Conservation (phyloP, 2,888 invertebrate genomes). For the Clivina fossor region DNA sequence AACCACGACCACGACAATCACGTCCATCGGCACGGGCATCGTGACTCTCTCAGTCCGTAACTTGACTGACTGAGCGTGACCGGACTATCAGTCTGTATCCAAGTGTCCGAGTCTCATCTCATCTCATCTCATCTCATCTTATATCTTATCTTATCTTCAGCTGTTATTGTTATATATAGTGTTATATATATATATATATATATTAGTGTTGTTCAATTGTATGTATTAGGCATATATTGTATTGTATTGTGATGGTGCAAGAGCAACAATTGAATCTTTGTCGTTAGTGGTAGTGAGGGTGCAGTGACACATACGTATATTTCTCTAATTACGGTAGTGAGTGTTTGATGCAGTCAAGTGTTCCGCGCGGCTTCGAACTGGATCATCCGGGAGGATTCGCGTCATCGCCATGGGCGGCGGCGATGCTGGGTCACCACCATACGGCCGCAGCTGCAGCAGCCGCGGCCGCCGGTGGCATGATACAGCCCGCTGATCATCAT, state of each 20-base stretch:
- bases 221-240: no score
- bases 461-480: conserved; percentile 53
- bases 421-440: conserved; percentile 66
- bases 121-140: no score
- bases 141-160: background rate
- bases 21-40: background rate
- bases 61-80: background rate
- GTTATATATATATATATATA: background rate
- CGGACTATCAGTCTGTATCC: background rate
- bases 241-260: no score
- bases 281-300: conserved; percentile 7
- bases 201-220: conserved; percentile 19
- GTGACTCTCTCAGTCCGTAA: background rate
- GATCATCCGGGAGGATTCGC: conserved; percentile 76
- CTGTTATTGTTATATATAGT: background rate
- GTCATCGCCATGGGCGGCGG: conserved; percentile 75
- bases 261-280: no score
- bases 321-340: no score
- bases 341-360: conserved; percentile 50
- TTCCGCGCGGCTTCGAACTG: conserved; percentile 56
- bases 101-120: no score
- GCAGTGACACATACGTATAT: conserved; percentile 1
- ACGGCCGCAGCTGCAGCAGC: conserved; percentile 53
- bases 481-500: conserved; percentile 53
- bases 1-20: background rate